Base-by-base conservation (phyloP, 2,888 invertebrate genomes). In the Chydorus sphaericus region DNA sequence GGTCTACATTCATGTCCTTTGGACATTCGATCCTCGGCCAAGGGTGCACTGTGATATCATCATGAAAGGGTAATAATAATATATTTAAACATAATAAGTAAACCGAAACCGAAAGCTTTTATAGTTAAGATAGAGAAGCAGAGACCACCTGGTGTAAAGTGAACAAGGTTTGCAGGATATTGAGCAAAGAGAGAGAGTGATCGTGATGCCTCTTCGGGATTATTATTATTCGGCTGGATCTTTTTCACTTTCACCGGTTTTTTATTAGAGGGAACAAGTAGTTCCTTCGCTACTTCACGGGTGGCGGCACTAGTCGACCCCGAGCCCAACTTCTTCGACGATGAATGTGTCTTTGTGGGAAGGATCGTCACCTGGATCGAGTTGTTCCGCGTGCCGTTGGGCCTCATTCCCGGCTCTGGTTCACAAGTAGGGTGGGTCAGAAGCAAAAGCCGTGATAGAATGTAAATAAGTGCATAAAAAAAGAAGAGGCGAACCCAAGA, bases 1-100 rank as follows among this genome's bases (percentile, higher is more conserved):
- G 60, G 57, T 73, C 70, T 7, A 73, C 67, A 18, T 66, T 63
- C 52, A 76, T 70, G 60, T 75, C 72, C 39, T 70, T 67, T 3
- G 77, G 76, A 62, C 77, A 77, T 61, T 71, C 70, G 56, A 76
- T 68, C 61, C 71, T 70, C n/a, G 75, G 74, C 58, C 70, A 71
- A 60, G 72, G 70, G 62, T 72, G 72, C 59, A 72, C 75, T 74
- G 64, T 20, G 59, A 56, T 23, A 49, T 14, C 10, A 10, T n/a
- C 16, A 52, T 56, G 18, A 38, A 23, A 16, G 11, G n/a, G 39
- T 20, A 39, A 39, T 14, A 16, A 8, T 8, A 39, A 39, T 3
- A 3, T 14, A 31, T 5, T n/a, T n/a, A n/a, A 31, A 36, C 26
- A 37, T 38, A 11, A 37, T 18, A 16, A 48, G 6, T 28, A 7